Evolutionary conservation across 1,140 invertebrate species (phyloP).

Genomic region (Lithobius niger): DNA sequence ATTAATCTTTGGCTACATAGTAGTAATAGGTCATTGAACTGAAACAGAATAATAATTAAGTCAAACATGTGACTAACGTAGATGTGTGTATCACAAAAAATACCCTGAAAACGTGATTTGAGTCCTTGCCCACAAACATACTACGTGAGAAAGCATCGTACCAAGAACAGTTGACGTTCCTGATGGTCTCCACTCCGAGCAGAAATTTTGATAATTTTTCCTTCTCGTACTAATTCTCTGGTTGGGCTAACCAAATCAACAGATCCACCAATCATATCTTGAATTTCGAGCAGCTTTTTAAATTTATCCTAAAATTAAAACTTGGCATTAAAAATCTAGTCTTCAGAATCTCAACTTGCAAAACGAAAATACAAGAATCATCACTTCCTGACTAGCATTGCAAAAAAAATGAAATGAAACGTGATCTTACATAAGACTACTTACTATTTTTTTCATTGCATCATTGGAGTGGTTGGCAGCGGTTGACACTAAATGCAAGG

Average conservation of each 20-base stretch:
- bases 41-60: conserved; percentile 11
- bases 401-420: not conserved
- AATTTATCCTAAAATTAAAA: conserved; percentile 37
- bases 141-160: conserved; percentile 24
- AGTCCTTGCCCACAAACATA: not conserved
- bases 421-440: conserved; percentile 15
- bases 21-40: conserved; percentile 47
- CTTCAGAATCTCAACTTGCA: no score
- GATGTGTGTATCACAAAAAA: not conserved
- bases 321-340: no score
- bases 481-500: conserved; percentile 42
- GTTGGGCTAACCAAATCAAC: conserved; percentile 43
- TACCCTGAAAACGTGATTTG: conserved; percentile 1
- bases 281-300: conserved; percentile 44
- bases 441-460: conserved; percentile 45
- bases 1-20: conserved; percentile 38
- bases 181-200: conserved; percentile 44
- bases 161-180: conserved; percentile 45
- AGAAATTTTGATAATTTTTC: conserved; percentile 45
- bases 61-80: not conserved
- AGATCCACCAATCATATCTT: conserved; percentile 41
- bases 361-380: no score
- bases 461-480: conserved; percentile 49
- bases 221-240: conserved; percentile 42
- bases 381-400: not conserved